A percentile compares a stretch with the other conserved stretches of the same genome.
Evolutionary conservation across 2,888 invertebrate genomes (phyloP).

Genomic region (Acanthococcus lagerstroemiae): DNA sequence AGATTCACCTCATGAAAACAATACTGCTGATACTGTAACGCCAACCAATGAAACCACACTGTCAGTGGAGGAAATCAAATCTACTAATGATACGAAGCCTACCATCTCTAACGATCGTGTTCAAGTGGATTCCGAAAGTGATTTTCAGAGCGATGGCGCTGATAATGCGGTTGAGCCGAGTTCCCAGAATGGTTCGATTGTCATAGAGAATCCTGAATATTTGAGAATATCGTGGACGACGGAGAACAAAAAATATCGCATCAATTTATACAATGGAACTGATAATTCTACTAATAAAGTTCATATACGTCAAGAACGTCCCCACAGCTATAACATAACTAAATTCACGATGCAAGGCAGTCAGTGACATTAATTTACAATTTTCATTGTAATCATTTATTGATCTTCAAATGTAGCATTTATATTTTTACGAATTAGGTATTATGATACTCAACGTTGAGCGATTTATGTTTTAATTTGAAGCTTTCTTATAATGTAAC

Average conservation of each 20-base stretch:
- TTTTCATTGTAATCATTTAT: not conserved
- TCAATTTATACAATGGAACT: not conserved
- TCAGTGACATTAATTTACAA: not conserved
- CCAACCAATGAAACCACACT: not conserved
- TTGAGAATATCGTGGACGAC: slow-evolving; percentile 29
- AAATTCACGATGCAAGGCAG: not conserved
- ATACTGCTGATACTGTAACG: not conserved
- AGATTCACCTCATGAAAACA: not conserved
- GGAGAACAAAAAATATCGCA: slow-evolving; percentile 21
- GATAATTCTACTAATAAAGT: not conserved
- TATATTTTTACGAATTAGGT: too few species aligned
- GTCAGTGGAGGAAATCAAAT: not conserved
- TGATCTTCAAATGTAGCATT: too few species aligned
- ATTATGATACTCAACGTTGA: too few species aligned
- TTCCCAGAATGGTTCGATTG: slow-evolving; percentile 15
- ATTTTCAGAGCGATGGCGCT: not conserved
- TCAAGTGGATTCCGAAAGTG: not conserved
- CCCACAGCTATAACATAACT: not conserved
- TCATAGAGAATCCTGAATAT: slow-evolving; percentile 27
- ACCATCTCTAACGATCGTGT: not conserved
- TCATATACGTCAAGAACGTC: not conserved
- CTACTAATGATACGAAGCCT: not conserved
- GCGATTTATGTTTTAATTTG: too few species aligned
- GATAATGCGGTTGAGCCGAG: slow-evolving; percentile 1
- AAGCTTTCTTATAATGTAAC: too few species aligned